Evolutionary conservation across 2,888 invertebrate genomes (phyloP).

Genomic region (Congeria kusceri): DNA sequence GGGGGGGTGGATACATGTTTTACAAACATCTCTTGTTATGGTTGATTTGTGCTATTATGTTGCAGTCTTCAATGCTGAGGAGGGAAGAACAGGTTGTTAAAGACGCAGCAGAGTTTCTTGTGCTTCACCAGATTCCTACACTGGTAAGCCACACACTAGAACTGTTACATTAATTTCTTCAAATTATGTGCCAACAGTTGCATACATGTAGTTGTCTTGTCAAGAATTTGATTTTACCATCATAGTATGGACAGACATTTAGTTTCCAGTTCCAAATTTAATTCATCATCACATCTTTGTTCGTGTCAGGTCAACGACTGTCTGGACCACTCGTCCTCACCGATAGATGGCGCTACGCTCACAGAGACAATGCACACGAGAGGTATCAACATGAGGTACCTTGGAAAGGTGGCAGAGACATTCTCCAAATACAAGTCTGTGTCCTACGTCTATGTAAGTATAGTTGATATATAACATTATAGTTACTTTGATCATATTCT

Average conservation of each 20-base stretch:
- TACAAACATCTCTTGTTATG: too few species aligned
- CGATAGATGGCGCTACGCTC: constrained; percentile 97
- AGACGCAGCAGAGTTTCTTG: constrained; percentile 97
- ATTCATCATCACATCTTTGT: too few species aligned
- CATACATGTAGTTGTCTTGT: too few species aligned
- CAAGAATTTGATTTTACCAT: too few species aligned
- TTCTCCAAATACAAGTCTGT: constrained; percentile 91
- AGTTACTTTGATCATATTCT: too few species aligned
- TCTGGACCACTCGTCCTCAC: constrained; percentile 95
- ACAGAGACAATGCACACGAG: constrained; percentile 95
- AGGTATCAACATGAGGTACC: constrained; percentile 98
- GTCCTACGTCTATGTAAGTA: constrained; percentile 89
- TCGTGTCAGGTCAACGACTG: constrained; percentile 90
- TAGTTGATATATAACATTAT: background rate
- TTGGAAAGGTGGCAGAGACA: constrained; percentile 95
- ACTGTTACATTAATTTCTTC: too few species aligned
- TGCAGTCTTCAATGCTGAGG: constrained; percentile 88
- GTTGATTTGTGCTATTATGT: background rate
- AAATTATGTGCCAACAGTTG: too few species aligned
- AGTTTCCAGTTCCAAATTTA: too few species aligned
- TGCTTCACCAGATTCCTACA: constrained; percentile 96
- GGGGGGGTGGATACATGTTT: too few species aligned
- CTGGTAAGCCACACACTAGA: constrained; percentile 88
- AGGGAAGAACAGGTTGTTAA: constrained; percentile 96
- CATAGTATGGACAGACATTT: too few species aligned